Evolutionary conservation across 1,140 invertebrate genomes (phyloP), one percentile per base, ranked within the genome.

Genomic region (Tetramorium alpestre): DNA sequence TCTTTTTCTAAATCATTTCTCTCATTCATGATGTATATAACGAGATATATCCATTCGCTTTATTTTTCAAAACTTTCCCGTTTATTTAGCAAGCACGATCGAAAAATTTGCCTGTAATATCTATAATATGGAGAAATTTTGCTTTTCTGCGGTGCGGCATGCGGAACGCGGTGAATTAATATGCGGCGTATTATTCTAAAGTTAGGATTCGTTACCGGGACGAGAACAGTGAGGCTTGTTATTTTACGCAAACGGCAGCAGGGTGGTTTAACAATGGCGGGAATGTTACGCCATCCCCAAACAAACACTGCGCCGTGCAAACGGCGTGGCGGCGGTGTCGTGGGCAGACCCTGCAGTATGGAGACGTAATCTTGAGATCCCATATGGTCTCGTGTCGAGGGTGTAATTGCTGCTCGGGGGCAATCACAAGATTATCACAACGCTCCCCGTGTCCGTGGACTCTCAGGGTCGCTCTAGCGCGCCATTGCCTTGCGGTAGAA

Each of bases 341-440:
- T 47, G 18, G 33, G 0, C 11, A 38, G 8, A 4, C 38, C 11
- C 2, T 41, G 25, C n/a, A 70, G 28, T 65, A 72, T 28, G 44
- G 69, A 87, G 73, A 88, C 75, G 80, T 84, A 86, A 91, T 91
- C 88, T 91, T 89, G 88, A 88, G 81, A 84, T 88, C 64, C 62
- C 85, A 72, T 76, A 85, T 62, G 75, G 75, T 60, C 67, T 33
- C 73, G 49, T 88, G 87, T 88, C 80, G 65, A 82, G 88, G 49
- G 49, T 90, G 85, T 90, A 90, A 91, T 91, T 89, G 90, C 64
- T 72, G 76, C 69, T 67, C 65, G 78, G 69, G 76, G 88, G 88
- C 91, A 91, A 91, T 91, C 87, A 89, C 60, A 70, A 89, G 89
- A 91, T 92, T 90, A 91, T 91, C 89, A 87, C 67, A 86, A 86